These are phyloP conservation scores for Forbesichthys agassizii DNA, from an alignment of 2,113 vertebrate species.

Conservation along the genomic window DNA sequence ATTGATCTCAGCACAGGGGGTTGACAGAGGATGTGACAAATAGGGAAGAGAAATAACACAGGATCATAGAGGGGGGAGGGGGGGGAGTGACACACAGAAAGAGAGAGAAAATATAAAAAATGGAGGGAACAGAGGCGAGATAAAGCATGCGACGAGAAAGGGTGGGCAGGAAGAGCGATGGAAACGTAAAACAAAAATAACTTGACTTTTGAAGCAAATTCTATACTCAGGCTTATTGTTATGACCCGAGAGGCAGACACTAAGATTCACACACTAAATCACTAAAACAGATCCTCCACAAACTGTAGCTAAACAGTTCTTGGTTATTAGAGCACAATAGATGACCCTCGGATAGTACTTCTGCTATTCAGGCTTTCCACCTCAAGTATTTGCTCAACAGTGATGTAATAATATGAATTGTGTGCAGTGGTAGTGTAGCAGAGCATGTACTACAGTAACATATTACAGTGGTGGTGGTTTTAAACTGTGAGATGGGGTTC, in stretches of 20 bases:
- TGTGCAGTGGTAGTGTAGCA: not conserved
- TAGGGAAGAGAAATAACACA: too few species aligned
- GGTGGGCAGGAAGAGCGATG: slow-evolving; percentile 39
- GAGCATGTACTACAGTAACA: not conserved
- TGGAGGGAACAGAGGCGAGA: slow-evolving; percentile 43
- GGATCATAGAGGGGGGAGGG: not conserved
- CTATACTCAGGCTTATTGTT: too few species aligned
- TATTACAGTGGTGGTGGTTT: not conserved
- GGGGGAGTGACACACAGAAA: not conserved
- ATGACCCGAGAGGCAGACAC: slow-evolving; percentile 35
- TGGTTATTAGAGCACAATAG: not conserved
- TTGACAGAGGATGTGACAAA: too few species aligned
- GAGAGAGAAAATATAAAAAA: slow-evolving; percentile 16
- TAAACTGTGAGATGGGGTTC: not conserved
- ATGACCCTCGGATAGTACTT: not conserved
- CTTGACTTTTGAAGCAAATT: slow-evolving; percentile 29
- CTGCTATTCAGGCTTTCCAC: not conserved
- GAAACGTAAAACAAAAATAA: slow-evolving; percentile 44
- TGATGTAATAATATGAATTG: not conserved
- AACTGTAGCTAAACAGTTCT: too few species aligned
- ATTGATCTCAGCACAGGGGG: too few species aligned
- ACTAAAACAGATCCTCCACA: too few species aligned
- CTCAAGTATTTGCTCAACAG: not conserved
- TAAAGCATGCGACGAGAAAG: not conserved
- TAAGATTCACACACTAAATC: slow-evolving; percentile 36